Evolutionary conservation across 2,888 invertebrate species (phyloP).

Genomic region (Phrixothrix hirtus): DNA sequence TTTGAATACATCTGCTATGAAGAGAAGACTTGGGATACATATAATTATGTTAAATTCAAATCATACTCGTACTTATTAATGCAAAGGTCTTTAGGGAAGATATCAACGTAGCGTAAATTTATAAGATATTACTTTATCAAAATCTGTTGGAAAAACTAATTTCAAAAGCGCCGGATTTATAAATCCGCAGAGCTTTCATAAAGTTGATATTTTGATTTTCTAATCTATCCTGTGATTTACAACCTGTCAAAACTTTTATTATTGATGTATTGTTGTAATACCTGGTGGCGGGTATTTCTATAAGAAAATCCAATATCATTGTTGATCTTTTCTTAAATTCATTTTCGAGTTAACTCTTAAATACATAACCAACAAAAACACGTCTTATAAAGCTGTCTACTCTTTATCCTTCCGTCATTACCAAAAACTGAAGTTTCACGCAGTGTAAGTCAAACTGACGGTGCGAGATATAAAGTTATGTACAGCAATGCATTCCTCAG

Average conservation of each 20-base stretch:
- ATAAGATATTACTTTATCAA: no score
- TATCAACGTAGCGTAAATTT: no score
- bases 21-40: no score
- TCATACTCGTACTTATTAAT: no score
- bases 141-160: constrained; percentile 7
- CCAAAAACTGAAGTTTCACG: constrained; percentile 21
- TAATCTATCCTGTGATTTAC: constrained; percentile 22
- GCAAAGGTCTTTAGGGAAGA: no score
- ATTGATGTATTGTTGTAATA: constrained; percentile 29
- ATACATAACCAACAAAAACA: constrained; percentile 19
- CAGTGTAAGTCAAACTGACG: constrained; percentile 16
- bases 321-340: constrained; percentile 29
- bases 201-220: constrained; percentile 20
- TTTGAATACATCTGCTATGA: no score
- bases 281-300: constrained; percentile 22
- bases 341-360: constrained; percentile 17
- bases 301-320: constrained; percentile 23
- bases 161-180: constrained; percentile 6
- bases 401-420: constrained; percentile 12
- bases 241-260: constrained; percentile 30
- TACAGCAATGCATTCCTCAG: constrained; percentile 39
- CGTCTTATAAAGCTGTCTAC: constrained; percentile 23
- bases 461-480: constrained; percentile 16
- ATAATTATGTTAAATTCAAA: no score
- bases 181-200: constrained; percentile 5